Conservation (phyloP, 2,113 vertebrate species). For the Limnothrissa miodon region DNA sequence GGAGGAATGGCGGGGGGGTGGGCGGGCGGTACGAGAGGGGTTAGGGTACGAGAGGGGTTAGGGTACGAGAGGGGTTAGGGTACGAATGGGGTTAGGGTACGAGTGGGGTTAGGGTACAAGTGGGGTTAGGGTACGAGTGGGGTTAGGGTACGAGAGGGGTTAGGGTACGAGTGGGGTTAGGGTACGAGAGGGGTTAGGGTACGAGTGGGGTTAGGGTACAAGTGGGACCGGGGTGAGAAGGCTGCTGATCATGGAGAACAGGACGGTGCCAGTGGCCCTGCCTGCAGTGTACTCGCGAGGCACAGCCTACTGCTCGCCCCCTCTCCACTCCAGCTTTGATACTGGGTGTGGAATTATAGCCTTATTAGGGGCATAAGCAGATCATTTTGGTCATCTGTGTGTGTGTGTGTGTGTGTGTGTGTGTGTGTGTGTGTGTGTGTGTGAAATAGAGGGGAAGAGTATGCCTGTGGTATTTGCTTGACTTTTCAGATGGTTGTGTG, state of each 20-base stretch:
- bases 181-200: too few species aligned
- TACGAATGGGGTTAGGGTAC: too few species aligned
- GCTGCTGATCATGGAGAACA: neutral
- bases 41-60: neutral
- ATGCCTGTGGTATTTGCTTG: neutral
- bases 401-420: neutral
- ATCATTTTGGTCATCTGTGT: neutral
- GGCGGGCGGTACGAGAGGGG: constrained; percentile 5
- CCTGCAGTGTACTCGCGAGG: neutral
- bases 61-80: neutral
- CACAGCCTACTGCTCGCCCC: neutral
- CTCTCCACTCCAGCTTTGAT: neutral
- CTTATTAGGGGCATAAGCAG: neutral
- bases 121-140: too few species aligned
- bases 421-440: constrained; percentile 1
- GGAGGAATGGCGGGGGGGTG: neutral
- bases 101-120: too few species aligned
- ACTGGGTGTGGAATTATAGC: neutral
- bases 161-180: too few species aligned
- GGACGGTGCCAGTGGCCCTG: neutral
- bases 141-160: neutral
- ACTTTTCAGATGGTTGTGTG: neutral
- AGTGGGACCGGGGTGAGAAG: too few species aligned
- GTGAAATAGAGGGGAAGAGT: neutral
- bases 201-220: too few species aligned